Conservation (phyloP, 2,888 invertebrate genomes). For the Desoria tigrina region DNA sequence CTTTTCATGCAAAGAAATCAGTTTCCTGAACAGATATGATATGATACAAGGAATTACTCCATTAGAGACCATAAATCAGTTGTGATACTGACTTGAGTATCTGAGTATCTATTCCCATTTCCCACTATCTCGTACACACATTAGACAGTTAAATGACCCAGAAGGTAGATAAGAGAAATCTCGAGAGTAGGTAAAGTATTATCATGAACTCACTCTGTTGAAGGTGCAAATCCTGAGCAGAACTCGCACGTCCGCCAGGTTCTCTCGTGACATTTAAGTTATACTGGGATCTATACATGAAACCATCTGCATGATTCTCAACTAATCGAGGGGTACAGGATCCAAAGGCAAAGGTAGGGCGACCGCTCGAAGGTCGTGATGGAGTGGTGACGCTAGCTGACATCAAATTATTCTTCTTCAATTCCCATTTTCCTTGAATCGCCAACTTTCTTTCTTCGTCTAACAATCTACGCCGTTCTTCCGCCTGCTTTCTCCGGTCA, state of each 20-base stretch:
- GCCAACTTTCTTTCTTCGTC: constrained; percentile 49
- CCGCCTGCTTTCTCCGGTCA: constrained; percentile 48
- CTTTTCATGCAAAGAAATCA: too few relatives aligned
- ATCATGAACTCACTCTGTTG: constrained; percentile 39
- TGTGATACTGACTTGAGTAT: too few relatives aligned
- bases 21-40: too few relatives aligned
- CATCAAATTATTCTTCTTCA: constrained; percentile 27
- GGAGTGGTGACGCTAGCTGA: background rate
- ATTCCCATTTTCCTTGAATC: constrained; percentile 43
- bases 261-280: constrained; percentile 46
- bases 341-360: constrained; percentile 50
- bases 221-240: constrained; percentile 47
- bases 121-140: too few relatives aligned
- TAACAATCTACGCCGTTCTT: constrained; percentile 48
- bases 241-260: constrained; percentile 42
- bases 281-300: constrained; percentile 52
- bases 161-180: too few relatives aligned
- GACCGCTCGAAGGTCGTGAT: constrained; percentile 17
- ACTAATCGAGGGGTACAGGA: constrained; percentile 52
- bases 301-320: constrained; percentile 52
- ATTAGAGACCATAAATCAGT: too few relatives aligned
- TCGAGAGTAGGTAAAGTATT: background rate
- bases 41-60: too few relatives aligned
- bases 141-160: too few relatives aligned
- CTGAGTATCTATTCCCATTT: too few relatives aligned